phyloP scores from a whole-genome alignment of 1,140 invertebrate genomes.

The Telenomus remus region DNA sequence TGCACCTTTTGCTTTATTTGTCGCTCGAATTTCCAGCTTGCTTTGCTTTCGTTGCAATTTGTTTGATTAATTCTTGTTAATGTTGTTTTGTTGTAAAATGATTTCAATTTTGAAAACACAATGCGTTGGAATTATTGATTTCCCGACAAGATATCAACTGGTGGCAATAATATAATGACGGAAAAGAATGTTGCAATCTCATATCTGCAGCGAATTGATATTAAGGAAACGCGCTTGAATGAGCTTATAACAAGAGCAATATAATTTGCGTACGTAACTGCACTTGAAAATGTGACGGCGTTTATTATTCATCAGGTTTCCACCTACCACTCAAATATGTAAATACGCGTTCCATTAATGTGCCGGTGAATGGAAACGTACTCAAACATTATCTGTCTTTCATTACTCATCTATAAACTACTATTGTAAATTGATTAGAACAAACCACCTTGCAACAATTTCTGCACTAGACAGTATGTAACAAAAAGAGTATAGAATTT shows the following conservation, averaged over 20 bases:
- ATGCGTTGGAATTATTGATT: too few relatives aligned
- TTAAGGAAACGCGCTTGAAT: conserved; percentile 41
- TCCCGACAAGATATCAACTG: too few relatives aligned
- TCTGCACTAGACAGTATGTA: too few relatives aligned
- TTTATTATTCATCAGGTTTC: conserved; percentile 42
- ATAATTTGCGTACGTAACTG: conserved; percentile 28
- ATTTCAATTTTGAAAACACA: too few relatives aligned
- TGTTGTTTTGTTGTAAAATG: too few relatives aligned
- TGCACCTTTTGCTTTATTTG: too few relatives aligned
- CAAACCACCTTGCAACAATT: neutral
- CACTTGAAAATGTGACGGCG: conserved; percentile 36
- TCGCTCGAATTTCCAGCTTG: too few relatives aligned
- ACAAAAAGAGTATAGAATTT: too few relatives aligned
- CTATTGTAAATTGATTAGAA: conserved; percentile 9
- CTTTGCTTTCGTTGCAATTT: too few relatives aligned
- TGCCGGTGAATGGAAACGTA: conserved; percentile 33
- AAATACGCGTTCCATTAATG: conserved; percentile 42
- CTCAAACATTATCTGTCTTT: conserved; percentile 11
- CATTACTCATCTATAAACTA: neutral
- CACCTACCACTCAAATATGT: conserved; percentile 50
- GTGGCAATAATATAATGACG: too few relatives aligned
- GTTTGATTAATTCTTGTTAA: too few relatives aligned
- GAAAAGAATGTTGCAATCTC: neutral
- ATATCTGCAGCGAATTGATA: conserved; percentile 2
- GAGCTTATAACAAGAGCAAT: conserved; percentile 23